Percentiles rank a stretch among this genome's conserved stretches.
phyloP scores from a whole-genome alignment of 2,113 vertebrate genomes.

The Trematocara nigrifrons region DNA sequence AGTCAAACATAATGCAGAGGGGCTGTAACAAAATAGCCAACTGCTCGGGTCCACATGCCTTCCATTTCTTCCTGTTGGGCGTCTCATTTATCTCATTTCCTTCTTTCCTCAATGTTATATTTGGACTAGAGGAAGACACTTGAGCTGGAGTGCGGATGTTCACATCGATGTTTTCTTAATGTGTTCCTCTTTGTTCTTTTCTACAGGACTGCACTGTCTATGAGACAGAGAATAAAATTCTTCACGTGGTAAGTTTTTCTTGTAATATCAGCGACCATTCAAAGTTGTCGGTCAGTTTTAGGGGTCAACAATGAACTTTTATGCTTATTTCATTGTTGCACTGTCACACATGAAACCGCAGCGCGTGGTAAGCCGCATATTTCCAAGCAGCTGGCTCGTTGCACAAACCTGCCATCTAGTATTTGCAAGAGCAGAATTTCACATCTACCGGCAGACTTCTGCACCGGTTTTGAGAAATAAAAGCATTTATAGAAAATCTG shows the following conservation, averaged over 20 bases:
- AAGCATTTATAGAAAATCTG: not conserved
- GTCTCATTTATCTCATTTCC: not conserved
- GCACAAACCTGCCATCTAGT: not conserved
- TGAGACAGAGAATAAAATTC: conserved; percentile 90
- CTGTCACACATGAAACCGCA: not conserved
- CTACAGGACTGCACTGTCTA: conserved; percentile 86
- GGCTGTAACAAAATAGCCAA: conserved; percentile 9
- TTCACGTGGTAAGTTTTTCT: conserved; percentile 83
- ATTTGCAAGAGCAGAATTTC: not conserved
- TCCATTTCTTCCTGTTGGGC: not conserved
- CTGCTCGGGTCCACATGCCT: not conserved
- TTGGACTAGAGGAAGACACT: conserved; percentile 8
- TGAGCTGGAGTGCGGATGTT: conserved; percentile 20
- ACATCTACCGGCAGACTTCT: not conserved
- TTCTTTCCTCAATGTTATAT: not conserved
- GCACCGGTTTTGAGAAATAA: not conserved
- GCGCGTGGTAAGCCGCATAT: not conserved
- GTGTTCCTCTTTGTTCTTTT: not conserved
- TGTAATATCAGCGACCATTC: not conserved
- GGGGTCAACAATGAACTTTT: not conserved
- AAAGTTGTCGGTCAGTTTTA: not conserved
- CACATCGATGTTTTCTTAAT: conserved; percentile 1
- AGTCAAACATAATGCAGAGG: not conserved
- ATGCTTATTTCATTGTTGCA: not conserved
- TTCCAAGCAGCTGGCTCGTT: not conserved